Evolutionary conservation across 2,888 invertebrate species (phyloP).

Genomic region (Lampropteryx suffumata): DNA sequence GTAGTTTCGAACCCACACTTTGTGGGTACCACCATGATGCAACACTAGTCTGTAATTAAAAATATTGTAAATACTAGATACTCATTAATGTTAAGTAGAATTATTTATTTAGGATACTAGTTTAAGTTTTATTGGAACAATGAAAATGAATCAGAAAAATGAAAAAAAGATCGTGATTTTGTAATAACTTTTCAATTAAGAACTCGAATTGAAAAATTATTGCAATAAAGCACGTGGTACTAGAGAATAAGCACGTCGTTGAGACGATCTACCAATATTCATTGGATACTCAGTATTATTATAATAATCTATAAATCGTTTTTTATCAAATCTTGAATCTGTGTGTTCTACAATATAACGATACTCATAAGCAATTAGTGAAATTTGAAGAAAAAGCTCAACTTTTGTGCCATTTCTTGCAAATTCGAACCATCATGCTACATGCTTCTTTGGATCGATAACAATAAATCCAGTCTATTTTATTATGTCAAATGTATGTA

Average conservation of each 20-base stretch:
- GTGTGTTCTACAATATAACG: constrained; percentile 20
- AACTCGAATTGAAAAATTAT: constrained; percentile 32
- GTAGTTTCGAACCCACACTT: constrained; percentile 24
- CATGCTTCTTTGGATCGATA: neutral
- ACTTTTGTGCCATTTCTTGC: constrained; percentile 33
- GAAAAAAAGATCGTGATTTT: constrained; percentile 48
- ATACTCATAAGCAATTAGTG: constrained; percentile 23
- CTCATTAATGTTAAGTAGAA: constrained; percentile 73
- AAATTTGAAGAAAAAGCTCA: constrained; percentile 34
- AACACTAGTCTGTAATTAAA: constrained; percentile 73
- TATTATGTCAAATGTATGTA: too few species aligned
- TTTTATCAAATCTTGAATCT: constrained; percentile 36
- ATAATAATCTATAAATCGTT: constrained; percentile 50
- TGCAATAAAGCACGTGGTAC: constrained; percentile 38
- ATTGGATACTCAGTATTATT: constrained; percentile 61
- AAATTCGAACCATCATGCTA: neutral
- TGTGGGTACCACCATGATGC: constrained; percentile 40
- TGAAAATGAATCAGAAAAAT: constrained; percentile 49
- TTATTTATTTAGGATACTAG: constrained; percentile 65
- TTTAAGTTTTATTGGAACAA: constrained; percentile 60
- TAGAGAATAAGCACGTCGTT: constrained; percentile 5
- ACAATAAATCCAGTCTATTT: neutral
- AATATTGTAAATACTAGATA: constrained; percentile 78
- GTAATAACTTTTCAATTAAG: constrained; percentile 39
- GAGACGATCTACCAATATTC: constrained; percentile 15